Percentiles rank a stretch among this genome's conserved stretches.
Conservation (phyloP, 2,113 vertebrate genomes). For the Erythrolamprus reginae region DNA sequence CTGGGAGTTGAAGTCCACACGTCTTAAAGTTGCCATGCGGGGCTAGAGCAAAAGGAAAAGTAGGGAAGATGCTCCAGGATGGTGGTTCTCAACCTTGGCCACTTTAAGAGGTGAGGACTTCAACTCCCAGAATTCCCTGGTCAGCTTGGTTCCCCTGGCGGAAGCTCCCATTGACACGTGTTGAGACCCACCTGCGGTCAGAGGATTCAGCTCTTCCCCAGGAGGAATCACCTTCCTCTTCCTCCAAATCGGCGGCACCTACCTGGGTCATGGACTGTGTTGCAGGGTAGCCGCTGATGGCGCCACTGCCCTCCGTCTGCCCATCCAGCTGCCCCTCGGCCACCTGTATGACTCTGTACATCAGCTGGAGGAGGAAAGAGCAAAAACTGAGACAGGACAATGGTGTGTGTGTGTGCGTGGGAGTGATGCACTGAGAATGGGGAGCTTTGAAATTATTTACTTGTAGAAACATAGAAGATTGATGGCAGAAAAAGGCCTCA, state of each 20-base stretch:
- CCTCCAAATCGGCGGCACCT: neutral
- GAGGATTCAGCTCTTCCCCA: neutral
- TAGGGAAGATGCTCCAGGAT: neutral
- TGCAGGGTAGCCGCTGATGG: conserved; percentile 88
- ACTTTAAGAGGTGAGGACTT: neutral
- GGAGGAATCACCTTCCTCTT: neutral
- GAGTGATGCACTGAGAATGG: too few species aligned
- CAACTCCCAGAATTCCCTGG: neutral
- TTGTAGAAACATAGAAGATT: too few species aligned
- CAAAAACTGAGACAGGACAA: neutral
- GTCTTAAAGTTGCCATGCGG: too few species aligned
- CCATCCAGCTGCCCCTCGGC: conserved; percentile 88
- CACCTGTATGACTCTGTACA: conserved; percentile 91
- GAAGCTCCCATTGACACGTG: too few species aligned
- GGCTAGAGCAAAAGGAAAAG: neutral
- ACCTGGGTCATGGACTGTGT: conserved; percentile 88
- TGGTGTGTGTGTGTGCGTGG: too few species aligned
- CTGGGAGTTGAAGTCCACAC: neutral
- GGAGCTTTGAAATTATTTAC: too few species aligned
- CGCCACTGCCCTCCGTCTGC: conserved; percentile 80
- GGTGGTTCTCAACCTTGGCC: neutral
- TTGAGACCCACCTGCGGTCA: neutral
- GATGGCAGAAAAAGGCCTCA: too few species aligned
- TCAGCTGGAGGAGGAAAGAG: conserved; percentile 70
- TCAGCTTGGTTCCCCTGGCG: too few species aligned